Conservation (phyloP, 2,888 invertebrate genomes). For the Drosophila infuscata region DNA sequence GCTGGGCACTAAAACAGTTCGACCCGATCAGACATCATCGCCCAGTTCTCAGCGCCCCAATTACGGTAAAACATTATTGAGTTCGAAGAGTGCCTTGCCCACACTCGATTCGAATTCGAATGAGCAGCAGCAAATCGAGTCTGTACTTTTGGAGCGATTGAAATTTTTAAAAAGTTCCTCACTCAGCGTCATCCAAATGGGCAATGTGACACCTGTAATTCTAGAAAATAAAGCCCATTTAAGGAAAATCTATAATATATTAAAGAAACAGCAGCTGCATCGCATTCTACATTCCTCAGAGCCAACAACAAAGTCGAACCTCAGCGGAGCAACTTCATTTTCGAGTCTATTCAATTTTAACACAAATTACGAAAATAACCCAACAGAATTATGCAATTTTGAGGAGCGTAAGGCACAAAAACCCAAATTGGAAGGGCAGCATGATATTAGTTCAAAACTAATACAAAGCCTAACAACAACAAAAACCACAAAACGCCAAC, state of each 20-base stretch:
- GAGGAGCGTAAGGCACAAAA: neutral
- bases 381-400: neutral
- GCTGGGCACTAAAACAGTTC: slow-evolving; percentile 78
- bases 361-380: slow-evolving; percentile 17
- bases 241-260: slow-evolving; percentile 85
- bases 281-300: slow-evolving; percentile 79
- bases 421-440: neutral
- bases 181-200: slow-evolving; percentile 83
- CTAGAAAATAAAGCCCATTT: slow-evolving; percentile 90
- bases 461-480: neutral
- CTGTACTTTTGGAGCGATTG: slow-evolving; percentile 71
- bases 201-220: slow-evolving; percentile 90
- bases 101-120: slow-evolving; percentile 20
- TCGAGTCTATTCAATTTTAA: slow-evolving; percentile 64
- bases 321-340: slow-evolving; percentile 70
- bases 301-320: slow-evolving; percentile 40
- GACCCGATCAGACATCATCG: slow-evolving; percentile 82
- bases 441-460: neutral
- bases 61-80: slow-evolving; percentile 1
- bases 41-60: slow-evolving; percentile 80
- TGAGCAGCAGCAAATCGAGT: slow-evolving; percentile 49
- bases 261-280: slow-evolving; percentile 83
- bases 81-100: neutral
- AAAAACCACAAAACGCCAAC: slow-evolving; percentile 36
- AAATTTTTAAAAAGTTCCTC: slow-evolving; percentile 54